Percentiles rank a stretch among this genome's conserved stretches.
phyloP scores from a whole-genome alignment of 2,113 vertebrate genomes.

The Bos indicus region DNA sequence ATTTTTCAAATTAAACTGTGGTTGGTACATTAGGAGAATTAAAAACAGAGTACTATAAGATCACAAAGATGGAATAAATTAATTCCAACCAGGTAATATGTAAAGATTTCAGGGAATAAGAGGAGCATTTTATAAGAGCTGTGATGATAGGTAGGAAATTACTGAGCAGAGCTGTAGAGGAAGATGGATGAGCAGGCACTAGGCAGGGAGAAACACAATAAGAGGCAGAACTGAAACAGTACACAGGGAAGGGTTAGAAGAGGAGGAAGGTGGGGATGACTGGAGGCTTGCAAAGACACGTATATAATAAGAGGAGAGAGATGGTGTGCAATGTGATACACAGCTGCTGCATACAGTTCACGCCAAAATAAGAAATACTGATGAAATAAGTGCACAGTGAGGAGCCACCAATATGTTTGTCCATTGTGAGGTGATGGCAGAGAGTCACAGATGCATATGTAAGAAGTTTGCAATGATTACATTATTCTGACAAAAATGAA shows the following conservation, averaged over 20 bases:
- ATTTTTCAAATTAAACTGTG: background rate
- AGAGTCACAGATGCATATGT: background rate
- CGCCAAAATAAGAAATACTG: background rate
- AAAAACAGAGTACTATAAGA: background rate
- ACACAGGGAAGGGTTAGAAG: rapidly evolving
- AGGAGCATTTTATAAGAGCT: background rate
- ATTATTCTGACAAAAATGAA: background rate
- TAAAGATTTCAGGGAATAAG: background rate
- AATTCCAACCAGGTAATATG: background rate
- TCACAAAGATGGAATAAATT: background rate
- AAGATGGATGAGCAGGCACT: background rate
- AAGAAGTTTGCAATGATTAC: background rate
- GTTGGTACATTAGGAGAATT: background rate
- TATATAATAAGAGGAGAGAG: no score
- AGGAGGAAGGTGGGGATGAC: background rate
- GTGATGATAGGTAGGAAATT: background rate
- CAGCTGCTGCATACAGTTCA: rapidly evolving
- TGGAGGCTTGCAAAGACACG: rapidly evolving
- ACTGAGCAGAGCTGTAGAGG: background rate
- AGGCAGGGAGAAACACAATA: background rate
- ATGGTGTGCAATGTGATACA: background rate
- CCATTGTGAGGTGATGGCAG: background rate
- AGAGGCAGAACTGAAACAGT: background rate
- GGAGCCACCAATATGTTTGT: background rate
- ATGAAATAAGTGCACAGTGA: background rate